Evolutionary conservation across 2,113 vertebrate genomes (phyloP).

Genomic region (Tachycineta bicolor): DNA sequence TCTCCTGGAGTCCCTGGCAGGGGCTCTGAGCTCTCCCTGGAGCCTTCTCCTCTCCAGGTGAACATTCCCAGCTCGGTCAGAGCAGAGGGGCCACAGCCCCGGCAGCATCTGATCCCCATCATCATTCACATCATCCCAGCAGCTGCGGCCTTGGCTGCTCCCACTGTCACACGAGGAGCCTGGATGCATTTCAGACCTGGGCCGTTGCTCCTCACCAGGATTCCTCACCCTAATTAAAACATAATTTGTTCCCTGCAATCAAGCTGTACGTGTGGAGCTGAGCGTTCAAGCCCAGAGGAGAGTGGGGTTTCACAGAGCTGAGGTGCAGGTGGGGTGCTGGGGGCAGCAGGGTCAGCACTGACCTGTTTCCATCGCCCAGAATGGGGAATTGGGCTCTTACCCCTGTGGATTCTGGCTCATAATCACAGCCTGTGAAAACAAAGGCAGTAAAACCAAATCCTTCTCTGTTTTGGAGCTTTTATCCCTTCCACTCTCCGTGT

Average conservation of each 20-base stretch:
- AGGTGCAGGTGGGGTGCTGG: background rate
- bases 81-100: background rate
- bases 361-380: background rate
- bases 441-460: background rate
- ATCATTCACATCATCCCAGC: background rate
- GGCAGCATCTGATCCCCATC: background rate
- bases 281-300: background rate
- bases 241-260: background rate
- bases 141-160: background rate
- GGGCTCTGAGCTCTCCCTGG: background rate
- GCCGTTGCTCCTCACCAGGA: background rate
- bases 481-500: background rate
- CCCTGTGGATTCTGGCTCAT: background rate
- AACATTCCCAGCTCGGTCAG: rapidly evolving
- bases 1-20: background rate
- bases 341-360: background rate
- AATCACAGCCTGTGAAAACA: background rate
- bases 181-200: background rate
- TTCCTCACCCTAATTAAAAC: background rate
- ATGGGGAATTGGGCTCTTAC: background rate
- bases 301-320: background rate
- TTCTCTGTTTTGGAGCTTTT: background rate
- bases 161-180: background rate
- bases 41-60: background rate
- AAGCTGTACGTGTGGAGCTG: background rate